phyloP scores from a whole-genome alignment of 2,888 invertebrate genomes.

The Andrena flavipes region DNA sequence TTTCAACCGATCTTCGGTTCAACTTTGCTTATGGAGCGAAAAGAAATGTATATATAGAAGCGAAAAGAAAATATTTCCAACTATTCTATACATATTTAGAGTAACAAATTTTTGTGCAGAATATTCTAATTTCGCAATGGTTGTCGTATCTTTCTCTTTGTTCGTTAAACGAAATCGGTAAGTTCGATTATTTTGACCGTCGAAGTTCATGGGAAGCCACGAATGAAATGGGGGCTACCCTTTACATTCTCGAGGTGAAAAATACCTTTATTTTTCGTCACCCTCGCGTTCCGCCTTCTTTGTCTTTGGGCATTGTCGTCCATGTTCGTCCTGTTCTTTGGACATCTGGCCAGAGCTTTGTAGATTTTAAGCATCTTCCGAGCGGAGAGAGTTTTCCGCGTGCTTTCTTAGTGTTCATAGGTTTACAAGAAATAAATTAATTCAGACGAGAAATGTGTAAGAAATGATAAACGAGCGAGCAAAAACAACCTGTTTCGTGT shows the following conservation, averaged over 20 bases:
- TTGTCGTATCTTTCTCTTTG: too few relatives aligned
- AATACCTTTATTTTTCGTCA: background rate
- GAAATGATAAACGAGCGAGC: slow-evolving; percentile 56
- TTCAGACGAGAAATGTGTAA: slow-evolving; percentile 69
- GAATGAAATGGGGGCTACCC: background rate
- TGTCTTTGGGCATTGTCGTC: slow-evolving; percentile 10
- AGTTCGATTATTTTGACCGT: background rate
- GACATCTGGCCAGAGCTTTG: slow-evolving; percentile 77
- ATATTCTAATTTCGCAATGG: background rate
- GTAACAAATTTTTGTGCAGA: background rate
- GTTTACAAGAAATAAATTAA: slow-evolving; percentile 83
- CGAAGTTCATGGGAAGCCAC: background rate
- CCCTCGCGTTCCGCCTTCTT: background rate
- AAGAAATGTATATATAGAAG: background rate
- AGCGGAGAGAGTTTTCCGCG: slow-evolving; percentile 77
- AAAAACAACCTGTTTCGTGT: slow-evolving; percentile 42
- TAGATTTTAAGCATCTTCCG: slow-evolving; percentile 80
- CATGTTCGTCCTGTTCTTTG: slow-evolving; percentile 40
- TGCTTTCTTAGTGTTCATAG: slow-evolving; percentile 84
- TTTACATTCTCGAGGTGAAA: background rate
- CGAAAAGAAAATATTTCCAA: background rate
- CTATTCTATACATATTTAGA: background rate
- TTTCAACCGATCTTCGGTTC: background rate
- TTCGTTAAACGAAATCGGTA: background rate
- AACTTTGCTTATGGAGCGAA: background rate